Conservation (phyloP, 2,888 invertebrate genomes). For the Ichneumon xanthorius region DNA sequence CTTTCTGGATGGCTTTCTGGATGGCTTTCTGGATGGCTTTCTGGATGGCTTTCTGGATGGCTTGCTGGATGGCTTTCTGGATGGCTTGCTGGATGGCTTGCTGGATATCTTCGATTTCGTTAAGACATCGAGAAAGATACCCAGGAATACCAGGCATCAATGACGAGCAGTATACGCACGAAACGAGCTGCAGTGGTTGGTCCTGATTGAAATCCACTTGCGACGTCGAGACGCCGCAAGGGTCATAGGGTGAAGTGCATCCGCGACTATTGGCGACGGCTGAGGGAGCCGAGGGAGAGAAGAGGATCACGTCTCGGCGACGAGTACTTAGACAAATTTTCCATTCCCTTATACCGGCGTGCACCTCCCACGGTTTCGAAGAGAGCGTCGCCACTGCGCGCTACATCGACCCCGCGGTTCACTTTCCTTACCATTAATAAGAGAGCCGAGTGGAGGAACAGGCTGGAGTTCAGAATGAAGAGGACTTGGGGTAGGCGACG, state of each 20-base stretch:
- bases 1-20: too few species aligned
- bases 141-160: too few species aligned
- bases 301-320: slow-evolving; percentile 14
- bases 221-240: neutral
- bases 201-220: slow-evolving; percentile 9
- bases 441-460: slow-evolving; percentile 2
- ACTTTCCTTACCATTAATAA: slow-evolving; percentile 60
- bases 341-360: neutral
- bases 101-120: too few species aligned
- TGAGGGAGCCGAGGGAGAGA: neutral
- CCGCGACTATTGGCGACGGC: neutral
- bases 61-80: too few species aligned
- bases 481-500: slow-evolving; percentile 57
- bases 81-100: too few species aligned
- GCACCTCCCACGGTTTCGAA: neutral
- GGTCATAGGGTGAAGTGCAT: neutral
- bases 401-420: slow-evolving; percentile 46
- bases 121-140: too few species aligned
- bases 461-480: slow-evolving; percentile 65
- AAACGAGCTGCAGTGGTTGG: too few species aligned
- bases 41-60: too few species aligned
- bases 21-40: too few species aligned
- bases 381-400: slow-evolving; percentile 3
- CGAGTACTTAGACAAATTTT: slow-evolving; percentile 10
- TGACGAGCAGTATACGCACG: too few species aligned